phyloP scores from a whole-genome alignment of 2,888 invertebrate genomes.

The Caenorhabditis sulstoni region DNA sequence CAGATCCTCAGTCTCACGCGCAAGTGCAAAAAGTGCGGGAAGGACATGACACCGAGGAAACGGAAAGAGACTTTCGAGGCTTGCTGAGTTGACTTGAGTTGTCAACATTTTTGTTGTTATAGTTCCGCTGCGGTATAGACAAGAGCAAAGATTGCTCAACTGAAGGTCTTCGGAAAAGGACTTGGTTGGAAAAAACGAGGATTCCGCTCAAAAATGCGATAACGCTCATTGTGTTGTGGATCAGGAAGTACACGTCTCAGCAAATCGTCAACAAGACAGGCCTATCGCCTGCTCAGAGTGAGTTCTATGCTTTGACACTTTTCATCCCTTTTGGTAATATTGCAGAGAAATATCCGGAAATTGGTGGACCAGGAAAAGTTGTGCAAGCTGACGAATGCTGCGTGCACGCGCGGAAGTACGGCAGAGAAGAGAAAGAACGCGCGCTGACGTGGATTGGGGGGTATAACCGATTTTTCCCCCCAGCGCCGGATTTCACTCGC shows the following conservation, averaged over 20 bases:
- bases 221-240: not conserved
- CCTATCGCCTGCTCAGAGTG: not conserved
- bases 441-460: not conserved
- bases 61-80: not conserved
- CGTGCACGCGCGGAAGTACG: conserved; percentile 3
- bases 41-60: not conserved
- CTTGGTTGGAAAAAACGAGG: too few relatives aligned
- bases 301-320: too few relatives aligned
- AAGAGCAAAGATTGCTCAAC: not conserved
- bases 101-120: not conserved
- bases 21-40: conserved; percentile 8
- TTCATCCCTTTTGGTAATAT: too few relatives aligned
- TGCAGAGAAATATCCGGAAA: not conserved
- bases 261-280: not conserved
- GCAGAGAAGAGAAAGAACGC: not conserved
- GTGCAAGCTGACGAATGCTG: not conserved
- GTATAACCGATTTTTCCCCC: too few relatives aligned
- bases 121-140: not conserved
- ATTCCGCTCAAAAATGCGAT: too few relatives aligned
- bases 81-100: not conserved
- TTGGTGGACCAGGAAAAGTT: not conserved
- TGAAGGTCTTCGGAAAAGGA: not conserved
- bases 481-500: too few relatives aligned
- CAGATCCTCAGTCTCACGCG: too few relatives aligned
- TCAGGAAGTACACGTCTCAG: not conserved